These are phyloP conservation scores for Phalloptychus januarius DNA, from an alignment of 2,797 vertebrate species.

Conservation along the genomic window DNA sequence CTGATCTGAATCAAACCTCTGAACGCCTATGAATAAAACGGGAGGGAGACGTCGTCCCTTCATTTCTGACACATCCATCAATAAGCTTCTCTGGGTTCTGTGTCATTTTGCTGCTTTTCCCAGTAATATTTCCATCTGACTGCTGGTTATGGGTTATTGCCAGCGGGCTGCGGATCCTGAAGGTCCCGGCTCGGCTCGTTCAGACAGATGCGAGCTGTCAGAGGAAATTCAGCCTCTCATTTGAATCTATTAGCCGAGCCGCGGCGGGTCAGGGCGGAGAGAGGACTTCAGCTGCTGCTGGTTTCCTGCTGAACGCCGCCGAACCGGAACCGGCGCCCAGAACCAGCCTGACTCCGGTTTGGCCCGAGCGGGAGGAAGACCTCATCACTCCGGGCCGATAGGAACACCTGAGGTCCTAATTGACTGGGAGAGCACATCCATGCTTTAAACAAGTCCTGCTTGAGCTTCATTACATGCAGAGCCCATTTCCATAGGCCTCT, in stretches of 20 bases:
- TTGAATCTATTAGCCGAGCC: slow-evolving; percentile 78
- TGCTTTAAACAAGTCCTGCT: slow-evolving; percentile 73
- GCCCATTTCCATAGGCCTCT: slow-evolving; percentile 89
- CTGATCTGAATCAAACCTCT: slow-evolving; percentile 24
- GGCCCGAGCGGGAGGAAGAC: background rate
- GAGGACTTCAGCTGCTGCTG: slow-evolving; percentile 15
- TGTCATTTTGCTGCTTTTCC: slow-evolving; percentile 34
- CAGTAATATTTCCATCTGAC: slow-evolving; percentile 33
- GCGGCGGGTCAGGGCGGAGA: slow-evolving; percentile 32
- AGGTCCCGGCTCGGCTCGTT: slow-evolving; percentile 29
- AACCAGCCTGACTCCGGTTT: background rate
- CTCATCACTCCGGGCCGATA: slow-evolving; percentile 44
- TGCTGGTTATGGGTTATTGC: slow-evolving; percentile 48
- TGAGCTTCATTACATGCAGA: slow-evolving; percentile 76
- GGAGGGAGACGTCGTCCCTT: slow-evolving; percentile 10
- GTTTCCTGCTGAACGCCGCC: slow-evolving; percentile 9
- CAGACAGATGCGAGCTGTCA: slow-evolving; percentile 81
- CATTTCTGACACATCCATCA: slow-evolving; percentile 54
- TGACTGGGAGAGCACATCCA: slow-evolving; percentile 58
- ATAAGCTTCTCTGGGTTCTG: slow-evolving; percentile 33
- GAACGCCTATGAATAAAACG: slow-evolving; percentile 24
- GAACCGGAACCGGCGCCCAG: background rate
- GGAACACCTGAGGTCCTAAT: slow-evolving; percentile 74
- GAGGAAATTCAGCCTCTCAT: slow-evolving; percentile 72
- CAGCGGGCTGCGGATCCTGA: slow-evolving; percentile 25